Evolutionary conservation across 2,113 vertebrate species (phyloP), one percentile per base, ranked within the genome.

Genomic region (Bubo blakistoni): DNA sequence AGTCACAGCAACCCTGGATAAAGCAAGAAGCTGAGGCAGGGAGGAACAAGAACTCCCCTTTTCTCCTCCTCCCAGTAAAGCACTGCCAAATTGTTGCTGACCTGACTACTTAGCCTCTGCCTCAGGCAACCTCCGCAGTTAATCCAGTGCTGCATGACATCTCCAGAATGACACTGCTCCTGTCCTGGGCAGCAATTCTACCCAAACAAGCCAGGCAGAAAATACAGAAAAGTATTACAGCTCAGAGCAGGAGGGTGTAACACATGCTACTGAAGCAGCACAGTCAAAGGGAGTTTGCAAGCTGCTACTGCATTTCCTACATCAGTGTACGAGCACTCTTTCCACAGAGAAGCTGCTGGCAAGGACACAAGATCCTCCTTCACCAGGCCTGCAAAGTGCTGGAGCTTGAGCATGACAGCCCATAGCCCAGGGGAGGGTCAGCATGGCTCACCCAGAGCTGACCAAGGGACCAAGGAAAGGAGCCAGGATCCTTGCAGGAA

Each of bases 111-210:
- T 73, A 98, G 95, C 36, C 49, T 61, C 59, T 81, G 72, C 98
- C 98, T 32, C 98, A 98, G 25, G 97, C 98, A 52, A 98, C 98
- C 94, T 98, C 98, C 1, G 98, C 97, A 8, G 95, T 98, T 95
- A 99, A 99, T 96, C 97, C 76, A 3, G n/a, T 8, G 26, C 63
- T 88, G 59, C 36, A 25, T 42, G 38, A 73, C 49, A 63, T 18
- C 66, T 79, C 52, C 17, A 59, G 40, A 91, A 62, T 1, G 18
- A 81, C 62, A 61, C 52, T 12, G 26, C 70, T 83, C 67, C 81
- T 59, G 49, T 55, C 71, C 71, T 77, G 38, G 49, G n/a, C 58
- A 84, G 49, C 55, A 89, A 42, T 46, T 71, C 58, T 27, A 76
- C 30, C 30, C 36, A 46, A 81, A 59, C 20, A 71, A 88, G 44